Conservation (phyloP, 2,113 vertebrate genomes). For the Saccopteryx bilineata region DNA sequence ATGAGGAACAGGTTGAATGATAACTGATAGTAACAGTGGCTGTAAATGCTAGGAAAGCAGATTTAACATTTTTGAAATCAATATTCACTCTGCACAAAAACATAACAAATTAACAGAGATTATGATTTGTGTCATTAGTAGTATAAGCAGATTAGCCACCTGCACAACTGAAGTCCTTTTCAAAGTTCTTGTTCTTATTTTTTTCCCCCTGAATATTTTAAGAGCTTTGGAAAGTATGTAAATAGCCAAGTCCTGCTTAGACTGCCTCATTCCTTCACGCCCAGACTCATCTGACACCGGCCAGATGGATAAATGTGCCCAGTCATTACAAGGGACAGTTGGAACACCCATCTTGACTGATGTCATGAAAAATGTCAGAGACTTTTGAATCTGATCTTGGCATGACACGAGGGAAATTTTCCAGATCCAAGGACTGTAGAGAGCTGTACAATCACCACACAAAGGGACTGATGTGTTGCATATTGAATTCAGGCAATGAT, state of each 20-base stretch:
- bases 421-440: conserved; percentile 74
- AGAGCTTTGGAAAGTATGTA: background rate
- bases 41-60: background rate
- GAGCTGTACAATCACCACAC: conserved; percentile 75
- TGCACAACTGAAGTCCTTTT: background rate
- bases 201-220: background rate
- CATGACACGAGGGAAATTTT: conserved; percentile 73
- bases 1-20: background rate
- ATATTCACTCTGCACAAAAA: conserved; percentile 61
- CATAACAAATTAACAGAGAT: background rate
- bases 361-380: conserved; percentile 82
- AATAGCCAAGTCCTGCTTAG: background rate
- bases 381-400: conserved; percentile 80
- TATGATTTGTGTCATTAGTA: conserved; percentile 49
- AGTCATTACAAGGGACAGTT: conserved; percentile 59
- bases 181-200: background rate
- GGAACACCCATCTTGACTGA: conserved; percentile 68
- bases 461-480: conserved; percentile 82
- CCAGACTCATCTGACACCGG: background rate
- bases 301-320: conserved; percentile 57
- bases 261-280: background rate
- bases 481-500: conserved; percentile 83
- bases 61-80: conserved; percentile 34
- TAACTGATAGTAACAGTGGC: background rate
- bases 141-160: conserved; percentile 42